Conservation (phyloP, 1,140 invertebrate species). For the Anthonomus grandis region DNA sequence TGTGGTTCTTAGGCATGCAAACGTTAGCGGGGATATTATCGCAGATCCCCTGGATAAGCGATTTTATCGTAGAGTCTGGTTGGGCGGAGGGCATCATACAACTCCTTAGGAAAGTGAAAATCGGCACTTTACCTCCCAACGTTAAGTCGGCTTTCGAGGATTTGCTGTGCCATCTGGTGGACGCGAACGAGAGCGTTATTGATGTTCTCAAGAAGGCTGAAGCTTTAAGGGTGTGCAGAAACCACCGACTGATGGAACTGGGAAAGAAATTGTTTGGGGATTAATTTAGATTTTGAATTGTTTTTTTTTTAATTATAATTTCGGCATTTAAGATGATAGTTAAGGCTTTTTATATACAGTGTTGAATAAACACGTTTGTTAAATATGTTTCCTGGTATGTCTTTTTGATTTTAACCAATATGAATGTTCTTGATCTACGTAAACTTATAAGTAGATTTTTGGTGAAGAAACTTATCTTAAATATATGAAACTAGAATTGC, state of each 20-base stretch:
- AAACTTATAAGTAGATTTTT: neutral
- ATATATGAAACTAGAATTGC: too few species aligned
- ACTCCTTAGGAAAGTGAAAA: slow-evolving; percentile 74
- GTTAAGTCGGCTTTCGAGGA: slow-evolving; percentile 88
- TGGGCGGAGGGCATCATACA: slow-evolving; percentile 85
- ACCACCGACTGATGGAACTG: slow-evolving; percentile 83
- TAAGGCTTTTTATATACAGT: neutral
- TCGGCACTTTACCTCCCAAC: slow-evolving; percentile 74
- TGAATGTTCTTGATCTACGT: neutral
- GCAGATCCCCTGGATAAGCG: slow-evolving; percentile 81
- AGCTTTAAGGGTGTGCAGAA: slow-evolving; percentile 76
- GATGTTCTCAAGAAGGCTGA: slow-evolving; percentile 80
- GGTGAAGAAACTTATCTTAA: neutral
- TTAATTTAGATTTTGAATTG: slow-evolving; percentile 49
- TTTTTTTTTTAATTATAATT: slow-evolving; percentile 9
- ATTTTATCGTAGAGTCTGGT: slow-evolving; percentile 88
- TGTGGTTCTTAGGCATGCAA: slow-evolving; percentile 93
- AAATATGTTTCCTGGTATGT: neutral
- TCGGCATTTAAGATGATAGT: neutral
- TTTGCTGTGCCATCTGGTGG: slow-evolving; percentile 78
- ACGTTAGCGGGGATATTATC: slow-evolving; percentile 78
- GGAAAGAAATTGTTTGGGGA: slow-evolving; percentile 81
- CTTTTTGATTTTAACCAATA: neutral
- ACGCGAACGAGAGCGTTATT: slow-evolving; percentile 71
- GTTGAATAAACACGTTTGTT: neutral